phyloP scores from a whole-genome alignment of 1,140 invertebrate genomes.

The Charaxes varanes region DNA sequence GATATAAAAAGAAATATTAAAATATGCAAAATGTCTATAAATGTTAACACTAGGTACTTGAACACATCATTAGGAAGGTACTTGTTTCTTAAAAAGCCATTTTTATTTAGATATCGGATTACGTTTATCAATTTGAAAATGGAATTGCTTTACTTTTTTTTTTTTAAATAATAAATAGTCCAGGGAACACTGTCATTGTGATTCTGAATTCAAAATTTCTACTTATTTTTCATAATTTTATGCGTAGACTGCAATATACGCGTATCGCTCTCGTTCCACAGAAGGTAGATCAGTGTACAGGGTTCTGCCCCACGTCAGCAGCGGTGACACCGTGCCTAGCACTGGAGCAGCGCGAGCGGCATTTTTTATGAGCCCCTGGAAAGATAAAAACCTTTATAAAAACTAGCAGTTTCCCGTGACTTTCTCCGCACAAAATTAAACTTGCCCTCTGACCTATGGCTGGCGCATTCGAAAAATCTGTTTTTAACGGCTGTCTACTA shows the following conservation, averaged over 20 bases:
- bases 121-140: too few relatives aligned
- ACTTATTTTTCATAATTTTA: slow-evolving; percentile 18
- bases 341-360: slow-evolving; percentile 62
- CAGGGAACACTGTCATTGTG: too few relatives aligned
- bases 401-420: background rate
- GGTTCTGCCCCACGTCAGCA: slow-evolving; percentile 64
- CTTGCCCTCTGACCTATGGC: background rate
- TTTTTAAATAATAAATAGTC: too few relatives aligned
- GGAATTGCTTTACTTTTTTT: too few relatives aligned
- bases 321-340: slow-evolving; percentile 64
- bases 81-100: slow-evolving; percentile 12
- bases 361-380: slow-evolving; percentile 53
- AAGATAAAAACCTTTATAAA: slow-evolving; percentile 19
- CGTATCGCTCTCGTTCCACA: slow-evolving; percentile 43
- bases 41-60: slow-evolving; percentile 20
- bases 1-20: slow-evolving; percentile 1
- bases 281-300: slow-evolving; percentile 60
- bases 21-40: background rate
- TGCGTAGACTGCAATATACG: slow-evolving; percentile 43
- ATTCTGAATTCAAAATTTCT: too few relatives aligned
- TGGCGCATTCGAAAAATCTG: too few relatives aligned
- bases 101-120: too few relatives aligned
- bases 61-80: slow-evolving; percentile 31
- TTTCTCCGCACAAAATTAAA: slow-evolving; percentile 1
- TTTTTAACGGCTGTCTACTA: too few relatives aligned